Conservation (phyloP, 2,888 invertebrate genomes). For the Eupithecia dodoneata region DNA sequence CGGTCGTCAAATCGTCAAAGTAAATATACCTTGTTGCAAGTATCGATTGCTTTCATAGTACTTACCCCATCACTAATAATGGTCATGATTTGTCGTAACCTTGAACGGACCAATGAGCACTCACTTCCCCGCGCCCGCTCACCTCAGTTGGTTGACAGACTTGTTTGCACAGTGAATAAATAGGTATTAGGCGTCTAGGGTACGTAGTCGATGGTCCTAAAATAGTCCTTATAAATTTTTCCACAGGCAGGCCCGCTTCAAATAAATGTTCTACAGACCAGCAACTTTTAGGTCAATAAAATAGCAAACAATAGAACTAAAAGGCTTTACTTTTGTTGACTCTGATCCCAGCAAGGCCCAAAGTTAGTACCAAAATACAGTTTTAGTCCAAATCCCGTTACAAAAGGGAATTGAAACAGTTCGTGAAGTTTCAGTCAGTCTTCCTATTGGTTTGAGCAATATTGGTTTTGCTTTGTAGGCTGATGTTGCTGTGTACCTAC, state of each 20-base stretch:
- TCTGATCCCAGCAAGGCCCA: slow-evolving; percentile 8
- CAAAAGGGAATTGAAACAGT: slow-evolving; percentile 10
- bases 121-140: too few relatives aligned
- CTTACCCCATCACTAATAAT: too few relatives aligned
- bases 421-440: slow-evolving; percentile 16
- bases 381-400: slow-evolving; percentile 2
- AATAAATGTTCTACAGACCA: slow-evolving; percentile 1
- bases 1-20: too few relatives aligned
- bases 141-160: too few relatives aligned
- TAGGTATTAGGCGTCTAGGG: too few relatives aligned
- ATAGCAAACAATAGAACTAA: slow-evolving; percentile 12
- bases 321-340: slow-evolving; percentile 13
- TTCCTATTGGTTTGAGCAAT: slow-evolving; percentile 20
- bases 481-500: slow-evolving; percentile 7
- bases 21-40: too few relatives aligned
- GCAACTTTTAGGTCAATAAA: slow-evolving; percentile 1
- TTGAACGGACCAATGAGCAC: too few relatives aligned
- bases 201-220: too few relatives aligned
- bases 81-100: too few relatives aligned
- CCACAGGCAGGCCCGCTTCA: background rate
- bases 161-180: too few relatives aligned
- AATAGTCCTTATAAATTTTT: background rate
- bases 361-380: slow-evolving; percentile 12
- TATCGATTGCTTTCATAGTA: too few relatives aligned
- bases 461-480: slow-evolving; percentile 17